Base-by-base conservation (phyloP, 2,888 invertebrate species). In the Celastrina argiolus region DNA sequence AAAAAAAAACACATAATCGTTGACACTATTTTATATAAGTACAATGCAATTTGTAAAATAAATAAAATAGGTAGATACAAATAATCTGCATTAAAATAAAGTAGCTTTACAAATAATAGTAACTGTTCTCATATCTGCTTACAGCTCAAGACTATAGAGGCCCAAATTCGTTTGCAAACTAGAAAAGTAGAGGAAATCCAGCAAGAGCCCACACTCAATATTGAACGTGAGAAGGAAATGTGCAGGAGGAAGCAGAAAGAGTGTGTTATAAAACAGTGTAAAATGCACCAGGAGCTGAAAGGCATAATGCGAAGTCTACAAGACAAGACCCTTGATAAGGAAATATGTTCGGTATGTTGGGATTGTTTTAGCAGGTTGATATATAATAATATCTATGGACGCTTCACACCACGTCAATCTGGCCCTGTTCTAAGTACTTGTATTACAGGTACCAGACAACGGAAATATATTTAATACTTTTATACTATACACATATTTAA, bases 121-220 rank as follows among this genome's bases (percentile, higher is more conserved):
- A n/a, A n/a, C n/a, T n/a, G n/a, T n/a, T n/a, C n/a, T 45, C 18
- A 18, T 18, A 16, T 18, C 2, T 18, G 31, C 61, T 74, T 74
- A 8, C 65, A 91, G 91, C 79, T 89, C 0, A 76, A 78, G 65
- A 81, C 84, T 7, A 80, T 87, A 67, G 71, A 71, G 18, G 80
- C 79, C 0, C 83, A 87, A 71, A 85, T 90, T 12, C 79, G 84
- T 0, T 56, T 86, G 0, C 87, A 89, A 71, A 75, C 71, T 5
- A 81, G 81, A 28, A 87, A 85, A 71, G 76, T 88, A 0, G 69
- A 76, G 1, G 81, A 82, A 65, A 80, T 90, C 5, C 81, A 87
- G 63, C 81, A 74, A 22, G 84, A 85, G 34, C 78, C 84, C 0
- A 72, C 78, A 0, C 74, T 88, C 58, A 74, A 89, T 69, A 76